These are phyloP conservation scores for Gnathonemus longibarbis DNA, from an alignment of 2,113 vertebrate species.

Conservation along the genomic window DNA sequence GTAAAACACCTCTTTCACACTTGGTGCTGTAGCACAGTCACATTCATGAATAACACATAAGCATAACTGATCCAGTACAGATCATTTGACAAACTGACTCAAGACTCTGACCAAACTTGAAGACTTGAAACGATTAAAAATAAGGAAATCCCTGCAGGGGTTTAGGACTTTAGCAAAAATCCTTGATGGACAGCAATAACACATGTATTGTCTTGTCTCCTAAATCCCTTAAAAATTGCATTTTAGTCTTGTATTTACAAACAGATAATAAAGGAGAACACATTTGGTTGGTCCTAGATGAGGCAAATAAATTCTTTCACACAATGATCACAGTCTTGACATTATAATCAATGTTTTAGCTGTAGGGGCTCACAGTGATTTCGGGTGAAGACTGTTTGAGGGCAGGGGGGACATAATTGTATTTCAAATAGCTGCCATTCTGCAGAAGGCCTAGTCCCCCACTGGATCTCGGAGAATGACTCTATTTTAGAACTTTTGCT, in stretches of 20 bases:
- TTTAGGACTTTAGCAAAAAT: neutral
- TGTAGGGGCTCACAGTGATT: neutral
- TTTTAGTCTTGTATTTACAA: neutral
- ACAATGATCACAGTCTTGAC: neutral
- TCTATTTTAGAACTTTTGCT: constrained; percentile 8
- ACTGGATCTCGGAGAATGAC: neutral
- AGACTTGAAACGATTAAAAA: neutral
- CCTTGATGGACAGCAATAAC: neutral
- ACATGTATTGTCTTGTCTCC: neutral
- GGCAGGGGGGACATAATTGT: neutral
- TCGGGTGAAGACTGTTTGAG: neutral
- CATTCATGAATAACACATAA: neutral
- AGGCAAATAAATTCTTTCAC: neutral
- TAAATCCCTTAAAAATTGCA: neutral
- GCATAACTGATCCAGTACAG: neutral
- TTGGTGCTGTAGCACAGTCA: neutral
- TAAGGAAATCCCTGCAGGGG: neutral
- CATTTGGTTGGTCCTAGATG: neutral
- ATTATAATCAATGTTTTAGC: neutral
- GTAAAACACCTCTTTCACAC: neutral
- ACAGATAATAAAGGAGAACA: neutral
- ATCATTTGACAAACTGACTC: neutral
- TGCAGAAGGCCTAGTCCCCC: neutral
- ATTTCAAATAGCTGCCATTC: neutral
- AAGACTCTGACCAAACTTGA: neutral